Conservation (phyloP, 2,113 vertebrate species). For the Cyprinodon variegatus region DNA sequence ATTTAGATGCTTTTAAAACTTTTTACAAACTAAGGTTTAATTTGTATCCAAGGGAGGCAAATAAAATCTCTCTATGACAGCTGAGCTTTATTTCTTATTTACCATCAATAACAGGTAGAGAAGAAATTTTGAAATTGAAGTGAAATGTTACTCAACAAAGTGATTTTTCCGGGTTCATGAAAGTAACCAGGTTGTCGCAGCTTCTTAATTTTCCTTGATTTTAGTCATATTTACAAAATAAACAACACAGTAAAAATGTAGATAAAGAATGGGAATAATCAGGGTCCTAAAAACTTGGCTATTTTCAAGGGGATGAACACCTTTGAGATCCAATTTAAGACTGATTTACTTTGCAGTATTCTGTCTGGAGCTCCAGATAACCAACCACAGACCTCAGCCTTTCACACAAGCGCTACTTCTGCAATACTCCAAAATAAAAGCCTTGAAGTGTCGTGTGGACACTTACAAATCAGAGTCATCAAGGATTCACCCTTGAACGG, state of each 20-base stretch:
- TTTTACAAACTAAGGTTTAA: background rate
- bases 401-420: conserved; percentile 26
- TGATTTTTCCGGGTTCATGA: background rate
- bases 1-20: background rate
- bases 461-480: background rate
- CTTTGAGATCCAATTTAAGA: conserved; percentile 13
- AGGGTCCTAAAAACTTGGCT: too few species aligned
- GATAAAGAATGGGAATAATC: background rate
- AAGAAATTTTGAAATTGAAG: background rate
- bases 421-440: conserved; percentile 17
- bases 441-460: background rate
- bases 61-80: background rate
- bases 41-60: background rate
- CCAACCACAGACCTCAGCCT: conserved; percentile 27
- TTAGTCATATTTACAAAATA: background rate
- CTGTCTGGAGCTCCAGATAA: conserved; percentile 3
- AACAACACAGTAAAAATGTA: background rate
- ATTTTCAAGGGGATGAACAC: background rate
- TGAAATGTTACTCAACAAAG: background rate
- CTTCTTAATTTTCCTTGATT: too few species aligned
- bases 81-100: background rate
- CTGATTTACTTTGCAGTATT: conserved; percentile 1
- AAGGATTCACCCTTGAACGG: conserved; percentile 17
- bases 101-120: background rate
- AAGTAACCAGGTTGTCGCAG: background rate